Evolutionary conservation across 1,140 invertebrate genomes (phyloP), one percentile per base, ranked within the genome.

Genomic region (Uloborus diversus): DNA sequence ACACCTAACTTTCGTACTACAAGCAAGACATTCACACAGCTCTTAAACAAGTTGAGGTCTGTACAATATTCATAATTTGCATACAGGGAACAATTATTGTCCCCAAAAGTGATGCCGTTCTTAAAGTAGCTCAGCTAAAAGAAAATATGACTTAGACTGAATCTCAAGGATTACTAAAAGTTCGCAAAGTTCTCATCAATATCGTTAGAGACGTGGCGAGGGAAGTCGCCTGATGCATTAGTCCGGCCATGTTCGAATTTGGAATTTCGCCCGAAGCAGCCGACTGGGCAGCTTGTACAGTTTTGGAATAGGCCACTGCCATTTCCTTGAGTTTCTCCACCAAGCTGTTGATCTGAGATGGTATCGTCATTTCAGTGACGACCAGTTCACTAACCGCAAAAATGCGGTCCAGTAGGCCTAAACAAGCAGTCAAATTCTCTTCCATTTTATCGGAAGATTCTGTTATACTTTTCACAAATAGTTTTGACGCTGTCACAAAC

Each of bases 401-500:
- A 84, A 89, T 87, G 33, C 85, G 82, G 47, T 92, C 87, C 4
- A 94, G 86, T 51, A 93, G 90, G 1, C 90, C 89, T 53, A 94
- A 86, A 83, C 93, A 94, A 78, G 91, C 90, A 0, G 91, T 90
- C 1, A 94, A 86, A 80, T 93, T 92, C 30, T 90, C 88, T 11
- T 90, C 86, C 25, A 92, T 87, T 79, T 88, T 88, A 9, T 89
- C 89, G 69, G 87, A 85, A 23, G 86, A 85, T 71, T 92, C 89
- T 0, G 92, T 93, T 84, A 93, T 91, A 61, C 92, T 91, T 61
- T 93, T 92, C 20, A 96, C 94, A 79, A 96, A 88, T 37, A 92
- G 88, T 82, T 96, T 94, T 11, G 93, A 94, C 32, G 93, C 92
- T 0, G 92, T 94, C 47, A 96, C 94, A 83, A 96, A 90, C 14